Conservation (phyloP, 1,140 invertebrate species). For the Paraescarpia echinospica region DNA sequence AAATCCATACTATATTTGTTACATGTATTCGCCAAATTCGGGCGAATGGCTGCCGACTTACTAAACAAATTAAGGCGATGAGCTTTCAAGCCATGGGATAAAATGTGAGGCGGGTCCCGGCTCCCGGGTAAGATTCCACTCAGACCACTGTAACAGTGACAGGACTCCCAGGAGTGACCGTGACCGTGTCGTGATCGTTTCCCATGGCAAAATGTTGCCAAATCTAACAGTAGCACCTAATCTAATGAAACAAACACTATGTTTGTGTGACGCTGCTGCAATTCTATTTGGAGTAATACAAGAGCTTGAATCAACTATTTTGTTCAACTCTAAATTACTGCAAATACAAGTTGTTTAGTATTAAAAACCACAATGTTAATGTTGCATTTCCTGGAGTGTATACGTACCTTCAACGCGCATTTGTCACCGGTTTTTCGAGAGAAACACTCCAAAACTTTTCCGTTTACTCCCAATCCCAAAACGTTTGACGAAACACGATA, state of each 20-base stretch:
- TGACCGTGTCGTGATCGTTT: too few relatives aligned
- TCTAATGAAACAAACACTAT: neutral
- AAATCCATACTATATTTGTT: too few relatives aligned
- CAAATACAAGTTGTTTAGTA: neutral
- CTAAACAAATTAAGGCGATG: too few relatives aligned
- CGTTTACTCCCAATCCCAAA: constrained; percentile 96
- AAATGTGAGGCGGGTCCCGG: too few relatives aligned
- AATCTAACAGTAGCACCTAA: too few relatives aligned
- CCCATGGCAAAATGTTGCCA: too few relatives aligned
- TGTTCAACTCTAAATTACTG: neutral
- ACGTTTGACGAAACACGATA: constrained; percentile 93
- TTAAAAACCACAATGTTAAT: neutral
- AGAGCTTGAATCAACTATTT: neutral
- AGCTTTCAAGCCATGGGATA: too few relatives aligned
- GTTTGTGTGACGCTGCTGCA: neutral
- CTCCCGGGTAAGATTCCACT: too few relatives aligned
- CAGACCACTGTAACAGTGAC: too few relatives aligned
- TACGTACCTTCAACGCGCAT: constrained; percentile 81
- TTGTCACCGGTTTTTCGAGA: constrained; percentile 71
- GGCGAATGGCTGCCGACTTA: too few relatives aligned
- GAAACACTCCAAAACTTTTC: constrained; percentile 75
- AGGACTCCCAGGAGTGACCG: too few relatives aligned
- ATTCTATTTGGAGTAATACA: neutral
- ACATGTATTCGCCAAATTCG: too few relatives aligned
- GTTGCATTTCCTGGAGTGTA: neutral